Conservation (phyloP, 2,888 invertebrate genomes). For the Cephus spinipes region DNA sequence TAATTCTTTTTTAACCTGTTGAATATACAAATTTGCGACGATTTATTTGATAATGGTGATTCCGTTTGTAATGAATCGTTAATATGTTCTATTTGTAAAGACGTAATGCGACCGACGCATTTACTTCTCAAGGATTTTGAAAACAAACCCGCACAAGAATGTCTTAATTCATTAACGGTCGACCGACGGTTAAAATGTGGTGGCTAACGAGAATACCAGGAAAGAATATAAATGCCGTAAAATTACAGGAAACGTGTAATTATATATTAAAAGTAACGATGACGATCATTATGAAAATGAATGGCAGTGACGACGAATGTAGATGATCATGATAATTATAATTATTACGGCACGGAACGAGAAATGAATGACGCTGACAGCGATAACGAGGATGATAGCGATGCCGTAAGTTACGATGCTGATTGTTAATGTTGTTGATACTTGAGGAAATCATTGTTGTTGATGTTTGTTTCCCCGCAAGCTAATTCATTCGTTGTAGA, state of each 20-base stretch:
- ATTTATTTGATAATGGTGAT: not conserved
- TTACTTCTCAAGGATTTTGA: not conserved
- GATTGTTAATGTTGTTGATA: slow-evolving; percentile 62
- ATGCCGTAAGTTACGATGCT: slow-evolving; percentile 48
- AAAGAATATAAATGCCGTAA: not conserved
- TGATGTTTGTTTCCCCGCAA: slow-evolving; percentile 57
- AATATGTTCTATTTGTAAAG: not conserved
- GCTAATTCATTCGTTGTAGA: slow-evolving; percentile 40
- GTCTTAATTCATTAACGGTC: not conserved
- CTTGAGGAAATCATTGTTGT: slow-evolving; percentile 56
- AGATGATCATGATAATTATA: slow-evolving; percentile 44
- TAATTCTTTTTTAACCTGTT: not conserved
- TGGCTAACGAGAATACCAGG: not conserved
- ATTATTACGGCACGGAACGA: slow-evolving; percentile 18
- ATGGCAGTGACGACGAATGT: slow-evolving; percentile 39
- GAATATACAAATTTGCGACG: not conserved
- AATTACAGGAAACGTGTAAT: not conserved
- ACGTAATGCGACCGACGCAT: not conserved
- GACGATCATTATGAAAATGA: not conserved
- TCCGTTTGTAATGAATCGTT: not conserved
- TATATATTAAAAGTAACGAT: not conserved
- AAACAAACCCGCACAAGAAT: not conserved
- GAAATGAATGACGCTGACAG: not conserved
- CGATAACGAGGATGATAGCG: slow-evolving; percentile 43
- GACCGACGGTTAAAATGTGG: not conserved